A percentile compares a stretch with the other conserved stretches of the same genome.
These are phyloP conservation scores for Pelochelys cantorii DNA, from an alignment of 2,797 vertebrate genomes.

Conservation along the genomic window DNA sequence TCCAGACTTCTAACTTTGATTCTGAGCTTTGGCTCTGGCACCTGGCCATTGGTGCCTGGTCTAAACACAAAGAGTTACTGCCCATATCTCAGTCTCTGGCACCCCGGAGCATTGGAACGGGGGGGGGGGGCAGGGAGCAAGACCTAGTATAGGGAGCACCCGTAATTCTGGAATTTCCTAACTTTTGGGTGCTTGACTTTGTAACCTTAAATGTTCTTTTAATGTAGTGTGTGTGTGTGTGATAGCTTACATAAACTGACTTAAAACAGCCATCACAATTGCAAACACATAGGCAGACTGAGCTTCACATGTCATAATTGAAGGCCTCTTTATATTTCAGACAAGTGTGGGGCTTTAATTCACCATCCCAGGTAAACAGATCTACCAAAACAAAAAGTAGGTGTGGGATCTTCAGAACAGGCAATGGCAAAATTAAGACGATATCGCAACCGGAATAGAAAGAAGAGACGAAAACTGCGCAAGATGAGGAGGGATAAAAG, in stretches of 20 bases:
- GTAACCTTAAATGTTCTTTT: not conserved
- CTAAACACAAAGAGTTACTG: no score
- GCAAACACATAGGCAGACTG: not conserved
- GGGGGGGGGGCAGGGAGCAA: no score
- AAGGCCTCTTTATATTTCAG: not conserved
- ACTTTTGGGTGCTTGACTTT: conserved; percentile 21
- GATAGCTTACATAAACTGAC: not conserved
- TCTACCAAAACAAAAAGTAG: conserved; percentile 10
- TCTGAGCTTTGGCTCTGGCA: no score
- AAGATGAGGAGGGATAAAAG: not conserved
- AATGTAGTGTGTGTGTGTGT: not conserved
- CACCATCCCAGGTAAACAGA: not conserved
- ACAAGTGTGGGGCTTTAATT: not conserved
- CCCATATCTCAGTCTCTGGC: no score
- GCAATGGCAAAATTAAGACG: not conserved
- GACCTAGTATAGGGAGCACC: not conserved
- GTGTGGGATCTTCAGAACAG: not conserved
- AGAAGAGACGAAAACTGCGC: not conserved
- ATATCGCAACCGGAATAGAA: not conserved
- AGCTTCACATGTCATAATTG: conserved; percentile 8
- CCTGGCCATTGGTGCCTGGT: no score
- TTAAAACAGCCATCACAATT: conserved; percentile 18
- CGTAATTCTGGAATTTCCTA: conserved; percentile 4
- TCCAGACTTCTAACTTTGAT: no score
- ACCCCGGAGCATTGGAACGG: no score